Percentiles rank a stretch among this genome's conserved stretches.
These are phyloP conservation scores for Schizotus pectinicornis DNA, from an alignment of 2,888 invertebrate species.

Conservation along the genomic window DNA sequence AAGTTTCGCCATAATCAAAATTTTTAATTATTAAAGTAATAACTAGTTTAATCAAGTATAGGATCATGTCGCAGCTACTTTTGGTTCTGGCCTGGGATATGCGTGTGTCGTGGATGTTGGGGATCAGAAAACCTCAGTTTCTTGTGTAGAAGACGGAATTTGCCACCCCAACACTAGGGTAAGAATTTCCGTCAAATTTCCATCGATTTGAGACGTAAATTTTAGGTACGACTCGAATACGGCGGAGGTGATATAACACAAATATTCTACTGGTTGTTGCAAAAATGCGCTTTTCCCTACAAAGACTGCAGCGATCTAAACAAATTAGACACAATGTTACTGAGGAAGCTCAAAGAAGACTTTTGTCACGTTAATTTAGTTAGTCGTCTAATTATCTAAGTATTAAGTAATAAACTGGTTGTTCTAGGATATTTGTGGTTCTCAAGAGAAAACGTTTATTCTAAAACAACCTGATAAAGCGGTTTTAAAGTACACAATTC, in stretches of 20 bases:
- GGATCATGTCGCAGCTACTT: constrained; percentile 87
- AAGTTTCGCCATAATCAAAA: too few relatives aligned
- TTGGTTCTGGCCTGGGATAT: constrained; percentile 81
- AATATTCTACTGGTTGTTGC: constrained; percentile 85
- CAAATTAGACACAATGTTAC: constrained; percentile 77
- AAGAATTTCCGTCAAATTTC: constrained; percentile 26
- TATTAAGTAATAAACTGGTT: not conserved
- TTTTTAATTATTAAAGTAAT: constrained; percentile 19
- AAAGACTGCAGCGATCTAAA: constrained; percentile 77
- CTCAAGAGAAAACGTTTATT: constrained; percentile 80
- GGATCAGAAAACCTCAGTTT: constrained; percentile 93
- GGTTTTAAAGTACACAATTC: constrained; percentile 75
- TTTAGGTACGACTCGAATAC: constrained; percentile 74
- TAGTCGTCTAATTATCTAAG: constrained; percentile 9
- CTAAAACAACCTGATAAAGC: constrained; percentile 75
- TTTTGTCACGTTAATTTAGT: constrained; percentile 88
- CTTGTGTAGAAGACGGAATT: constrained; percentile 96
- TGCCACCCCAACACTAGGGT: constrained; percentile 87
- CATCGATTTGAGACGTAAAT: not conserved
- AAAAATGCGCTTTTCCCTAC: constrained; percentile 90
- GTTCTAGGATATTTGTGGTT: constrained; percentile 80
- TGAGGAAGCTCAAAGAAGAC: constrained; percentile 86
- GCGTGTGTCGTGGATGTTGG: constrained; percentile 96
- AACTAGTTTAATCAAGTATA: constrained; percentile 48
- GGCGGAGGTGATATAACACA: constrained; percentile 93